Percentiles rank a stretch among this genome's conserved stretches.
These are phyloP conservation scores for Eristalis intricaria DNA, from an alignment of 2,888 invertebrate genomes.

Conservation along the genomic window DNA sequence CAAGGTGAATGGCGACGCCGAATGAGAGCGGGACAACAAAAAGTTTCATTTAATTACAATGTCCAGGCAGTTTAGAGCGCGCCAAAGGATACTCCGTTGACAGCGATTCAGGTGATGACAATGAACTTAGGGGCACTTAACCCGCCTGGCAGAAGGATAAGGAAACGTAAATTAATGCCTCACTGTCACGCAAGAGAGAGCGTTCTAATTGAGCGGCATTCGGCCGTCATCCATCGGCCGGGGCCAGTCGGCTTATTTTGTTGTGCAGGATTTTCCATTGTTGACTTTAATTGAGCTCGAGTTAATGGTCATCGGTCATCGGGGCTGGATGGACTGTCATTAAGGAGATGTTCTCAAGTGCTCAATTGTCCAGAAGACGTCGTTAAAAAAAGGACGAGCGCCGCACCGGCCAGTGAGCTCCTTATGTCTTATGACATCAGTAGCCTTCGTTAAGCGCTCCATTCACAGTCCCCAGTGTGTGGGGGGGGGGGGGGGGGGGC, in stretches of 20 bases:
- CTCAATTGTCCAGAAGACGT: constrained; percentile 28
- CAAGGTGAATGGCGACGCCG: neutral
- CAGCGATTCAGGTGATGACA: constrained; percentile 67
- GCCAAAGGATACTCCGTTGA: constrained; percentile 23
- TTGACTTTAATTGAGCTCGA: constrained; percentile 46
- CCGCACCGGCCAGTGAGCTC: constrained; percentile 30
- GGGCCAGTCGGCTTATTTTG: neutral
- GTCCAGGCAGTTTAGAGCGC: constrained; percentile 37
- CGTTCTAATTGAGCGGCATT: constrained; percentile 31
- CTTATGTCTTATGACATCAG: constrained; percentile 64
- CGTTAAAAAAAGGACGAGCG: constrained; percentile 32
- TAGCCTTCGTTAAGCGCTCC: neutral
- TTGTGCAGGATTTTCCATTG: constrained; percentile 18
- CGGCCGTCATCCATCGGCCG: neutral
- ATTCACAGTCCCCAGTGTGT: too few species aligned
- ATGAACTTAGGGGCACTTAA: constrained; percentile 65
- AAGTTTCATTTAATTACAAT: constrained; percentile 54
- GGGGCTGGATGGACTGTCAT: constrained; percentile 37
- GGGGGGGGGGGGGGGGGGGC: neutral
- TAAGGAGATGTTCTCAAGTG: constrained; percentile 38
- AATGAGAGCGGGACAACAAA: constrained; percentile 25
- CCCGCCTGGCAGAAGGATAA: constrained; percentile 58
- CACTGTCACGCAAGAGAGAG: constrained; percentile 49
- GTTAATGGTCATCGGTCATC: constrained; percentile 52
- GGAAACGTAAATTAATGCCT: constrained; percentile 53